Evolutionary conservation across 2,797 vertebrate species (phyloP).

Genomic region (Ceyx erithaca): DNA sequence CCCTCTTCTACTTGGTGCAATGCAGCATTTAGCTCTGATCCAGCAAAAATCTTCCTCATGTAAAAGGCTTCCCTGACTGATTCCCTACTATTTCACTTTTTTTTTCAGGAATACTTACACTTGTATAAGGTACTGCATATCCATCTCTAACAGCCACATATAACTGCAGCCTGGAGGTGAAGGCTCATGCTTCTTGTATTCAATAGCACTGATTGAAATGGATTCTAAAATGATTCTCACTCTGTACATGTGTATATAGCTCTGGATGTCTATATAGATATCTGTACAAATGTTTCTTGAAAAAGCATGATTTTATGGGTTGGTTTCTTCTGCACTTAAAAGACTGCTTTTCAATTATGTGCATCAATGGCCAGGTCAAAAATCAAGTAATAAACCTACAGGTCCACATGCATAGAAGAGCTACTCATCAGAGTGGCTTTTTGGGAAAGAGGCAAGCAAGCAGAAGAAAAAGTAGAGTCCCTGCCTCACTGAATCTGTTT

Average conservation of each 20-base stretch:
- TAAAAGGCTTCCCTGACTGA: not conserved
- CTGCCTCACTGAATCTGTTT: not conserved
- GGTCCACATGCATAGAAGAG: not conserved
- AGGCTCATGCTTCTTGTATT: not conserved
- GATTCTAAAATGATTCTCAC: not conserved
- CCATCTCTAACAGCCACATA: not conserved
- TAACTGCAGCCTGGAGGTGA: not conserved
- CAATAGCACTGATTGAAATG: not conserved
- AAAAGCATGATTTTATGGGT: not conserved
- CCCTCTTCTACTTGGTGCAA: not conserved
- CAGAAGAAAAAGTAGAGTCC: not conserved
- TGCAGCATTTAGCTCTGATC: not conserved
- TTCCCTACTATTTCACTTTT: not conserved
- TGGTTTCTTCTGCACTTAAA: not conserved
- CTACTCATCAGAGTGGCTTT: not conserved
- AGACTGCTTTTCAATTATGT: not conserved
- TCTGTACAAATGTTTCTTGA: not conserved
- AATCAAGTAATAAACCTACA: conserved; percentile 2
- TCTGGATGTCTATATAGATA: not conserved
- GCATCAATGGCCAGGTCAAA: not conserved
- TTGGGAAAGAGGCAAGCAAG: not conserved
- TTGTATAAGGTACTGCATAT: not conserved
- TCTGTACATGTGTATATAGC: not conserved
- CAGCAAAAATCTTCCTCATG: not conserved
- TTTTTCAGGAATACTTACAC: not conserved